Evolutionary conservation across 2,888 invertebrate genomes (phyloP).

Genomic region (Xanthostigma xanthostigma): DNA sequence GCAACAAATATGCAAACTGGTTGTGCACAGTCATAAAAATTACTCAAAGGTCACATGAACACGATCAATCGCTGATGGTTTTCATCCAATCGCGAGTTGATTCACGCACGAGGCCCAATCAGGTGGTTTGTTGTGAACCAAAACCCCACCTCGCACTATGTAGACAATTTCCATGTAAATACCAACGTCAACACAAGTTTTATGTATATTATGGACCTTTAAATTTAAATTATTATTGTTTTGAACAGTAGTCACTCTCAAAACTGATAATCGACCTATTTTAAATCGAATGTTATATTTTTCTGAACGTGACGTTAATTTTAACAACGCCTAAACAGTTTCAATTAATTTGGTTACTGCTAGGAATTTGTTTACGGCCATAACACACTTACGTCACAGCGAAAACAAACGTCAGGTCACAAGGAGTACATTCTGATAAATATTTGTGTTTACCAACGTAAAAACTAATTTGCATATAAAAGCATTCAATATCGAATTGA

Average conservation of each 20-base stretch:
- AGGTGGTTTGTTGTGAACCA: constrained; percentile 14
- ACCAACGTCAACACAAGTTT: constrained; percentile 13
- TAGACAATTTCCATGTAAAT: constrained; percentile 15
- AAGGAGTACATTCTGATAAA: too few relatives aligned
- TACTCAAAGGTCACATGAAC: constrained; percentile 23
- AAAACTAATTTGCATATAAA: too few relatives aligned
- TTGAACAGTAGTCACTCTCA: not conserved
- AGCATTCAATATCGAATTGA: too few relatives aligned
- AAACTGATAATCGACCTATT: too few relatives aligned
- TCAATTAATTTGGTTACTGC: too few relatives aligned
- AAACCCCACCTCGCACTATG: constrained; percentile 13
- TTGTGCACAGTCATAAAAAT: not conserved
- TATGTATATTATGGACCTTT: not conserved
- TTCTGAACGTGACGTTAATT: too few relatives aligned
- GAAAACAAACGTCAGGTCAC: too few relatives aligned
- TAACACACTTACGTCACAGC: too few relatives aligned
- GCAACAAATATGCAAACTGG: not conserved
- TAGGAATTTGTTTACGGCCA: too few relatives aligned
- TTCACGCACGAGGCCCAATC: constrained; percentile 1
- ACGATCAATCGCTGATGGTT: constrained; percentile 18
- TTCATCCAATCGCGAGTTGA: constrained; percentile 14
- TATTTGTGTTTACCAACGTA: too few relatives aligned
- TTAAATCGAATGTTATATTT: too few relatives aligned
- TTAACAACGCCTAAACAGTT: too few relatives aligned
- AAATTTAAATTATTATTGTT: not conserved